A percentile compares a stretch with the other conserved stretches of the same genome.
These are phyloP conservation scores for Brachypodius melanocephalos DNA, from an alignment of 2,113 vertebrate genomes.

Conservation along the genomic window DNA sequence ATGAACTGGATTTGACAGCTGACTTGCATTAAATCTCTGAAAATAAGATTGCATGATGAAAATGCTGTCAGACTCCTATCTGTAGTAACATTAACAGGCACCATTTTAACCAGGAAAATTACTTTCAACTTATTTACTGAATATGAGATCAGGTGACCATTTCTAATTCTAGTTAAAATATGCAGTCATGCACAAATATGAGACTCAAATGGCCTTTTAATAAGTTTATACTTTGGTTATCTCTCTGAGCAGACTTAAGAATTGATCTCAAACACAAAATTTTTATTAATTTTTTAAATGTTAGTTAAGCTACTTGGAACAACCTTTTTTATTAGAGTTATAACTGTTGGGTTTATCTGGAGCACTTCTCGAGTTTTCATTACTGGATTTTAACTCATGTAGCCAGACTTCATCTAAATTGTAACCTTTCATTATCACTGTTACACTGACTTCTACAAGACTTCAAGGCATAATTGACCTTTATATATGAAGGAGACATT, in stretches of 20 bases:
- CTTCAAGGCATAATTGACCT: constrained; percentile 49
- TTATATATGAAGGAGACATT: constrained; percentile 38
- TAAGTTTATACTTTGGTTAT: constrained; percentile 37
- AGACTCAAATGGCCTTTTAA: constrained; percentile 27
- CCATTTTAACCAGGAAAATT: constrained; percentile 8
- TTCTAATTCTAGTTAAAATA: constrained; percentile 39
- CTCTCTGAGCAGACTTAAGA: constrained; percentile 1
- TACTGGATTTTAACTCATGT: constrained; percentile 52
- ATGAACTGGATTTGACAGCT: constrained; percentile 1
- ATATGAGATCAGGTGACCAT: neutral
- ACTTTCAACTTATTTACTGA: constrained; percentile 11
- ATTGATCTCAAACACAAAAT: constrained; percentile 22
- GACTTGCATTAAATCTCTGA: constrained; percentile 6
- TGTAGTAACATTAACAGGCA: neutral
- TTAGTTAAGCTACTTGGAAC: constrained; percentile 32
- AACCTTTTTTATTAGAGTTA: constrained; percentile 34
- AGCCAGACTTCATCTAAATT: constrained; percentile 40
- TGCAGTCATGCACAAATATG: neutral
- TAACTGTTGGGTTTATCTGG: constrained; percentile 48
- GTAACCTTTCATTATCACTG: constrained; percentile 61
- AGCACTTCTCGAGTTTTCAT: constrained; percentile 42
- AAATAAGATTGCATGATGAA: constrained; percentile 28
- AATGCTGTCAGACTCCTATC: constrained; percentile 8
- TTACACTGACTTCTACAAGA: constrained; percentile 48
- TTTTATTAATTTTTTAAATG: constrained; percentile 21